Base-by-base conservation (phyloP, 2,113 vertebrate species). In the Brienomyrus brachyistius region DNA sequence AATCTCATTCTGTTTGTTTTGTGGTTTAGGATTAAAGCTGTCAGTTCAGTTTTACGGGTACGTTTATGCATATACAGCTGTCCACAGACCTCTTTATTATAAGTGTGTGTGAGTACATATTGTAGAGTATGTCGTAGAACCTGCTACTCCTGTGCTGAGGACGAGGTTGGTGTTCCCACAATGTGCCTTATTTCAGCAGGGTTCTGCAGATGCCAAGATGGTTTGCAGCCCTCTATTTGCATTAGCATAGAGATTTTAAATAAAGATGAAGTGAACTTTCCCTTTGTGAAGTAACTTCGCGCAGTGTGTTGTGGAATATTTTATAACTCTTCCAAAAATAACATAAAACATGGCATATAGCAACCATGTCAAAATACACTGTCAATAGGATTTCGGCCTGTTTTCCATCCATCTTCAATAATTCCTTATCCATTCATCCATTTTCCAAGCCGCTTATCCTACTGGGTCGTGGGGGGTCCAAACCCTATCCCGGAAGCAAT, bases 161-260 rank as follows among this genome's bases (percentile, higher is more conserved):
- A 40, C 0, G 74, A 19, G 21, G 27, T 90, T 90, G 89, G 83
- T 19, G 45, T 90, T 90, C 88, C 84, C 91, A 90, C 88, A 80
- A 88, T 91, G 86, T 90, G 85, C 89, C 88, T 90, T 90, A 87
- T 54, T 66, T 91, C 35, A 83, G 54, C 40, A 23, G 85, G 27
- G 62, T 51, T 31, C 10, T 88, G 66, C 15, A 62, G 23, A 66
- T 31, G 66, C 48, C 31, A 5, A 40, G 31, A 5, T 77, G 70
- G 1, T 35, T 5, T 82, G 88, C 51, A 70, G 23, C 70, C 51
- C 19, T 56, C 31, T 89, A 13, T 89, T 9, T 80, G 43, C 48
- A 82, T 21, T 45, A n/a, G 51, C 40, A 74, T 83, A 56, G 27
- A 52, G 50, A 82, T 89, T 74, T 48, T 89, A 80, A 82, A 89